A percentile compares a stretch with the other conserved stretches of the same genome.
Evolutionary conservation across 2,113 vertebrate species (phyloP).

Genomic region (Murina feae): DNA sequence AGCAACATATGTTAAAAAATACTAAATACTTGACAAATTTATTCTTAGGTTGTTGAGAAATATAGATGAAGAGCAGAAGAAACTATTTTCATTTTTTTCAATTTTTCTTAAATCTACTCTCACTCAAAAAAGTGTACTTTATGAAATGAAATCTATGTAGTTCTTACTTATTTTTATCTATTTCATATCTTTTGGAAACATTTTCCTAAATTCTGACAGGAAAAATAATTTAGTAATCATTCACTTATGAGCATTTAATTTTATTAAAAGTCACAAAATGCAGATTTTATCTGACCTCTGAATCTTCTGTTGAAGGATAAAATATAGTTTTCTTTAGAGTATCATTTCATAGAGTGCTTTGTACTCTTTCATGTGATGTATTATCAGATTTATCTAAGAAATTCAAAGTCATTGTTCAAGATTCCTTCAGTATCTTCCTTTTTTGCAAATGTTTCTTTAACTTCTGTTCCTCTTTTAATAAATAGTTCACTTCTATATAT

Average conservation of each 20-base stretch:
- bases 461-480: not conserved
- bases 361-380: not conserved
- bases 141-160: not conserved
- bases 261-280: not conserved
- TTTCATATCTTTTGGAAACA: not conserved
- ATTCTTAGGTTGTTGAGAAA: not conserved
- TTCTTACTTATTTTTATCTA: too few relatives aligned
- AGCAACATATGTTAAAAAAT: not conserved
- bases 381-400: not conserved
- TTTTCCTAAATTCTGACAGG: not conserved
- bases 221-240: not conserved
- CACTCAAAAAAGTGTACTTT: not conserved
- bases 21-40: not conserved
- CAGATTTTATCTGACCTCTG: not conserved
- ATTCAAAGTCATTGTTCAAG: not conserved
- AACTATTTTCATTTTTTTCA: not conserved
- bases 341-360: not conserved
- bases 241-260: not conserved
- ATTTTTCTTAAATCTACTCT: not conserved
- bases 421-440: not conserved
- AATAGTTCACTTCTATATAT: not conserved
- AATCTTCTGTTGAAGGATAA: not conserved
- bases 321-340: not conserved
- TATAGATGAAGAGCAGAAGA: not conserved
- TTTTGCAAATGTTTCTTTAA: not conserved